A percentile compares a stretch with the other conserved stretches of the same genome.
Conservation (phyloP, 1,140 invertebrate genomes). For the Pseudomyrmex sp. region DNA sequence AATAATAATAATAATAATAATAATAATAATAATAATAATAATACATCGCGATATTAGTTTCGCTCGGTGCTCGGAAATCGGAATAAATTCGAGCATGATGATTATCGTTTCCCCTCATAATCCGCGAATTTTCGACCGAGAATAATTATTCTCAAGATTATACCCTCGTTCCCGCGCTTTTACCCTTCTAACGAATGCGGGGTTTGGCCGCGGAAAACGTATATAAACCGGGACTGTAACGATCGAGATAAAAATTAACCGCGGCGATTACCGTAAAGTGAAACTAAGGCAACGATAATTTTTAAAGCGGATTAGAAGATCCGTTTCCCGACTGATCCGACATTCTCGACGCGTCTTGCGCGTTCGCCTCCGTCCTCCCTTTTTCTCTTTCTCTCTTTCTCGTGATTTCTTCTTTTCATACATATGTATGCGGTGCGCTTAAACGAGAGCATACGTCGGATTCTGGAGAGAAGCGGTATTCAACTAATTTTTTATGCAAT, state of each 20-base stretch:
- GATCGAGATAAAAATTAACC: slow-evolving; percentile 63
- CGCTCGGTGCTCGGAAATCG: slow-evolving; percentile 1
- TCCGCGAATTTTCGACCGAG: slow-evolving; percentile 23
- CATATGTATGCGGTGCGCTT: not conserved
- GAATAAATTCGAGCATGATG: slow-evolving; percentile 46
- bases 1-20: no score
- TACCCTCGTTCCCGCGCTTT: not conserved
- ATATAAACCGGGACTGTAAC: slow-evolving; percentile 12
- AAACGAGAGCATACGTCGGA: not conserved
- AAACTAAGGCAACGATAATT: slow-evolving; percentile 44
- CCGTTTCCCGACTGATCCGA: not conserved
- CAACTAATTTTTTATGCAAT: slow-evolving; percentile 11
- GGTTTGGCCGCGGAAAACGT: not conserved
- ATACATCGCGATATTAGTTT: slow-evolving; percentile 27
- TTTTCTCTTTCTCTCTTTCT: not conserved
- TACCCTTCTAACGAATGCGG: slow-evolving; percentile 29
- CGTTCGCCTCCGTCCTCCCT: no score
- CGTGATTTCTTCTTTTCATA: slow-evolving; percentile 5
- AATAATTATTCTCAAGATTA: slow-evolving; percentile 55
- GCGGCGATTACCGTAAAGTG: slow-evolving; percentile 42
- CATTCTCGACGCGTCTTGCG: not conserved
- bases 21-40: slow-evolving; percentile 10
- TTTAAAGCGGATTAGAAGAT: slow-evolving; percentile 61
- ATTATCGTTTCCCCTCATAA: slow-evolving; percentile 51
- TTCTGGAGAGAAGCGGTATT: slow-evolving; percentile 8